Conservation (phyloP, 2,888 invertebrate genomes). For the Cybosia mesomella region DNA sequence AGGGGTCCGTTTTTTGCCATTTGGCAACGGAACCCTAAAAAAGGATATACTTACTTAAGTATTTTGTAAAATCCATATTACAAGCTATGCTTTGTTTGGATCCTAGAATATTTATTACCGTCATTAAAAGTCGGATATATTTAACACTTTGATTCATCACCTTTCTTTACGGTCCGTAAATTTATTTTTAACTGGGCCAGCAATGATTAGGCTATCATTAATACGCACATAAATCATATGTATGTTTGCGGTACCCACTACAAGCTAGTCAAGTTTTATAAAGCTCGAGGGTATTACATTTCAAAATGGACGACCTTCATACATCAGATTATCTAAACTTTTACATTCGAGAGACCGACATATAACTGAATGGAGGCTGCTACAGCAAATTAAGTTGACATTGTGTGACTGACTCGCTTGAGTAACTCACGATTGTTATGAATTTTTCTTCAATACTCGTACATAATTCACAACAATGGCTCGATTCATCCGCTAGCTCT, state of each 20-base stretch:
- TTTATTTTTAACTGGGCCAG: slow-evolving; percentile 7
- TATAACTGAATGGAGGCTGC: slow-evolving; percentile 65
- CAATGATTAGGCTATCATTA: slow-evolving; percentile 22
- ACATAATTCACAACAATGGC: slow-evolving; percentile 43
- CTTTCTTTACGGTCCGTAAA: not conserved
- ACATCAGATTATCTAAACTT: slow-evolving; percentile 78
- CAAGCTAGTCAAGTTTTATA: slow-evolving; percentile 59
- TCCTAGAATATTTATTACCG: not conserved
- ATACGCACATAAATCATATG: slow-evolving; percentile 49
- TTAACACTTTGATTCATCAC: slow-evolving; percentile 1
- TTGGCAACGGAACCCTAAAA: too few relatives aligned
- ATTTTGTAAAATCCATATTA: too few relatives aligned
- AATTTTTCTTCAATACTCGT: slow-evolving; percentile 49
- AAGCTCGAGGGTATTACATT: slow-evolving; percentile 75
- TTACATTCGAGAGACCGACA: slow-evolving; percentile 70
- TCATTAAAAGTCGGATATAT: not conserved
- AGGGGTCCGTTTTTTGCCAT: too few relatives aligned
- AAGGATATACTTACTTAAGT: too few relatives aligned
- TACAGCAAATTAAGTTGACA: slow-evolving; percentile 69
- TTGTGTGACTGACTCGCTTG: slow-evolving; percentile 63
- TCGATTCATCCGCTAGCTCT: slow-evolving; percentile 30
- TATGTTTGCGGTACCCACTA: slow-evolving; percentile 36
- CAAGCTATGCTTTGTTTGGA: too few relatives aligned
- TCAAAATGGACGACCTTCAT: slow-evolving; percentile 76
- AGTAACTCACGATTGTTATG: slow-evolving; percentile 54